phyloP scores from a whole-genome alignment of 2,797 vertebrate genomes.

The Meda fulgida region DNA sequence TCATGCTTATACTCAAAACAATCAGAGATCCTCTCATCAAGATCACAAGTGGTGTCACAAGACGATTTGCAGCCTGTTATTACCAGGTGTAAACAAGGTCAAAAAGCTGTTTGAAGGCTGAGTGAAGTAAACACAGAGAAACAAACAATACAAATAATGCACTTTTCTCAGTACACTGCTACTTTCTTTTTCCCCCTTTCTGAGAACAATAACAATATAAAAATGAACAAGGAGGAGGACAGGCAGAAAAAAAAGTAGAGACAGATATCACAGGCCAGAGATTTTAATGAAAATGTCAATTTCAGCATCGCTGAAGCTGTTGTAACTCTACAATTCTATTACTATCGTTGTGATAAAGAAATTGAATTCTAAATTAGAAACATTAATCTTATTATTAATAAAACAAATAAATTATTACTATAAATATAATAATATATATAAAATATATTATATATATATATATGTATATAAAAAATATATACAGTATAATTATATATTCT shows the following conservation, averaged over 20 bases:
- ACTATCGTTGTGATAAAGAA: background rate
- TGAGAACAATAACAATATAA: background rate
- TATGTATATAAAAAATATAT: too few relatives aligned
- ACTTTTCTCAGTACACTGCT: background rate
- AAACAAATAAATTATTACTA: background rate
- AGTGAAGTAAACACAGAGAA: background rate
- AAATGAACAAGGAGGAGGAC: background rate
- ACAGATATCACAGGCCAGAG: background rate
- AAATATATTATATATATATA: too few relatives aligned
- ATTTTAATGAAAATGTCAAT: background rate
- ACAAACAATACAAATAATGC: background rate
- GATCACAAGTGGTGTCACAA: background rate
- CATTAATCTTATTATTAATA: background rate
- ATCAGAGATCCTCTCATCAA: background rate
- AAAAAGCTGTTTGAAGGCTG: background rate
- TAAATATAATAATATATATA: background rate
- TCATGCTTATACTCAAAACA: background rate
- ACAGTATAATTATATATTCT: background rate
- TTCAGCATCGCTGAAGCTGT: background rate
- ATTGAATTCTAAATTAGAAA: background rate
- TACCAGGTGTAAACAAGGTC: background rate
- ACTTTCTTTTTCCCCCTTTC: background rate
- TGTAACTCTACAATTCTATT: background rate
- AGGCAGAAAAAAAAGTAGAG: background rate
- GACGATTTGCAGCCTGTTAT: background rate